Evolutionary conservation across 2,797 vertebrate species (phyloP), one percentile per base, ranked within the genome.

Genomic region (Siniperca undulata): DNA sequence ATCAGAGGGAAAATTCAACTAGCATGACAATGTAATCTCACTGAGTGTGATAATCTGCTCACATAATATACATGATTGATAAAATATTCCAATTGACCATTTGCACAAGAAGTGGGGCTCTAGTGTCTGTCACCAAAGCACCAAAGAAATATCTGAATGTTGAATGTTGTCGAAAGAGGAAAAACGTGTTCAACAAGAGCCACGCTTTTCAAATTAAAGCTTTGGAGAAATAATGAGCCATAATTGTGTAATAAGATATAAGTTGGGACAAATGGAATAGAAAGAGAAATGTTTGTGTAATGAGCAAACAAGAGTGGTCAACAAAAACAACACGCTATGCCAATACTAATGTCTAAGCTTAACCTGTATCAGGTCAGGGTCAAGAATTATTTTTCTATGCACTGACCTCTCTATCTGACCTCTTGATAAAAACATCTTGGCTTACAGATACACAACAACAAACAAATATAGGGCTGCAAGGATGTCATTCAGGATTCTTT

Each of bases 151-250:
- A 64, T 78, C 67, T 30, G 20, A 65, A 62, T 40, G 34, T 74
- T 59, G 42, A 44, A 14, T 44, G 42, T 44, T 44, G 42, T 4
- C 58, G 27, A 61, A 59, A 16, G 50, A 59, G 64, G 38, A 36
- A n/a, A 36, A 38, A n/a, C 40, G n/a, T 66, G 17, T 40, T 64
- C 30, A 38, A 68, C 36, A 53, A 24, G 20, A 77, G 50, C 61
- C 17, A 73, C 19, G 16, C 14, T 53, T 79, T 70, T 38, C 5
- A 20, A 48, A 78, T 60, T 17, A 20, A 58, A 55, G 36, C 17
- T 11, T 10, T n/a, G 1, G 20, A 67, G 48, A 81, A 74, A 81
- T 58, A 64, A 75, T 75, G 22, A 62, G 24, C 61, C 34, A 19
- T 72, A 9, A 44, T 61, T 81, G 38, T 20, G 30, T 2, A 22